These are phyloP conservation scores for Leucoma salicis DNA, from an alignment of 2,888 invertebrate species.

Conservation along the genomic window DNA sequence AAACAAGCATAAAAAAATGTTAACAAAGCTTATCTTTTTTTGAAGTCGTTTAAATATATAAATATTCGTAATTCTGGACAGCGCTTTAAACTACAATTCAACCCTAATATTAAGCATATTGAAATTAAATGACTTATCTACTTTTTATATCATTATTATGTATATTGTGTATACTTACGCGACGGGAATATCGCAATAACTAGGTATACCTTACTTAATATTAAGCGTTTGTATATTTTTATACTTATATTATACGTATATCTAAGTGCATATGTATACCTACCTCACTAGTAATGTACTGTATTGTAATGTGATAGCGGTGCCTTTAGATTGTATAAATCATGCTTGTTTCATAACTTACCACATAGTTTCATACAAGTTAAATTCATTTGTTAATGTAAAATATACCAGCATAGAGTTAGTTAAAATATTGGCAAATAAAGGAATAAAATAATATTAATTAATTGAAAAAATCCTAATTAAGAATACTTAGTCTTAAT, in stretches of 20 bases:
- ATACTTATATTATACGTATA: background rate
- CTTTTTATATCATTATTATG: too few relatives aligned
- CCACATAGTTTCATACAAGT: background rate
- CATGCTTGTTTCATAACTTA: slow-evolving; percentile 9
- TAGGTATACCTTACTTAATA: background rate
- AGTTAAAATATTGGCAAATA: background rate
- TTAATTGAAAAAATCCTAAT: background rate
- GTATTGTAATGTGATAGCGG: slow-evolving; percentile 63
- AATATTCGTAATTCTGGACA: too few relatives aligned
- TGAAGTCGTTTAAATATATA: too few relatives aligned
- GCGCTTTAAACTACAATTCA: too few relatives aligned
- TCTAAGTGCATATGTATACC: slow-evolving; percentile 6
- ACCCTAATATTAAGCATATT: too few relatives aligned
- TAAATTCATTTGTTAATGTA: background rate
- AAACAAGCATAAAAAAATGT: too few relatives aligned
- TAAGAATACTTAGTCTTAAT: slow-evolving; percentile 7
- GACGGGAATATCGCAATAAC: slow-evolving; percentile 34
- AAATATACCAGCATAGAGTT: slow-evolving; percentile 8
- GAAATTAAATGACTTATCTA: too few relatives aligned
- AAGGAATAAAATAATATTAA: background rate
- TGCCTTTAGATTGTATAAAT: slow-evolving; percentile 49
- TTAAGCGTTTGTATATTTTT: too few relatives aligned
- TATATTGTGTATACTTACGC: slow-evolving; percentile 10
- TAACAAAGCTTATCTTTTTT: too few relatives aligned
- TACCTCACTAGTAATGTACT: slow-evolving; percentile 35